A percentile compares a stretch with the other conserved stretches of the same genome.
Evolutionary conservation across 2,797 vertebrate genomes (phyloP).

Genomic region (Microhierax caerulescens): DNA sequence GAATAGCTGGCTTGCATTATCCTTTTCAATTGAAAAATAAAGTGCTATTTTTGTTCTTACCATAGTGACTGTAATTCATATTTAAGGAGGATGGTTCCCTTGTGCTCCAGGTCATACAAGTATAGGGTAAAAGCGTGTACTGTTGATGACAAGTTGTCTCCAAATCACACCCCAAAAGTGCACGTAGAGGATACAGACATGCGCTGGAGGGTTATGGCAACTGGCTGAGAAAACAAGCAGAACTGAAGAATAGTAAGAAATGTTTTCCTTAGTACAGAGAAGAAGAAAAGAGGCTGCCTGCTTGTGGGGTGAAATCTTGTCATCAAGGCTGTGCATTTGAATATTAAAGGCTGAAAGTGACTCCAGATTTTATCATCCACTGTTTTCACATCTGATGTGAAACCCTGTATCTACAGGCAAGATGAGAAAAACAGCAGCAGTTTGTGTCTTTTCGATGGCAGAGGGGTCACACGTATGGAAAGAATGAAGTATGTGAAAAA

Average conservation of each 20-base stretch:
- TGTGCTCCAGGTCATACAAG: background rate
- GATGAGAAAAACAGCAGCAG: background rate
- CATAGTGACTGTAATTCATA: background rate
- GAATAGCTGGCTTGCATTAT: background rate
- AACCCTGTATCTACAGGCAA: background rate
- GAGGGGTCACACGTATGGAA: background rate
- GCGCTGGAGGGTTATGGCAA: background rate
- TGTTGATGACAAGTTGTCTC: background rate
- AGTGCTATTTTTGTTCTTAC: background rate
- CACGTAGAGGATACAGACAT: rapidly evolving
- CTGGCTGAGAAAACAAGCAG: background rate
- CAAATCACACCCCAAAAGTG: background rate
- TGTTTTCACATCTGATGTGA: conserved; percentile 16
- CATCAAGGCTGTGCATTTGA: background rate
- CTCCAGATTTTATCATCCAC: background rate
- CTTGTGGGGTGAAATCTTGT: background rate
- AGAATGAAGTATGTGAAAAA: rapidly evolving
- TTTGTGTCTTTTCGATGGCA: background rate
- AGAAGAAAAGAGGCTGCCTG: background rate
- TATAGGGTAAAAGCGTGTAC: background rate
- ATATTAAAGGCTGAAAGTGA: conserved; percentile 7
- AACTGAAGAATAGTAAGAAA: background rate
- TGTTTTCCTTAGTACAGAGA: background rate
- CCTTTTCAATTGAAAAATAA: background rate
- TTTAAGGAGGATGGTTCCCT: background rate